Percentiles rank a stretch among this genome's conserved stretches.
These are phyloP conservation scores for Dermatemys mawii DNA, from an alignment of 2,113 vertebrate species.

Conservation along the genomic window DNA sequence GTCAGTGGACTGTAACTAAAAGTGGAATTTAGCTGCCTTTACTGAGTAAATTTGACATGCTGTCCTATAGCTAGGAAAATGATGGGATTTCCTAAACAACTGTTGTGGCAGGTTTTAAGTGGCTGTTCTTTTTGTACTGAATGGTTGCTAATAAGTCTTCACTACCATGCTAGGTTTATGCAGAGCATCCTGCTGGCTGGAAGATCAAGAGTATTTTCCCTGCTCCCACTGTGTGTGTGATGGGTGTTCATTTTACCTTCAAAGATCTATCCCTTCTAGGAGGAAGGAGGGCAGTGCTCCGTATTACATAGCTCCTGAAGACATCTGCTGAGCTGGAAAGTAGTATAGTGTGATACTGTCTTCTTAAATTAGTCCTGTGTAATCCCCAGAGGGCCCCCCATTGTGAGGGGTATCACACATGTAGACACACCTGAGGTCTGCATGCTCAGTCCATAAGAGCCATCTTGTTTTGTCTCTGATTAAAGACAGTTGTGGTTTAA, in stretches of 20 bases:
- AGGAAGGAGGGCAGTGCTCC: background rate
- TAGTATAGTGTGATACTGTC: background rate
- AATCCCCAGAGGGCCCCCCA: background rate
- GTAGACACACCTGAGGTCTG: too few relatives aligned
- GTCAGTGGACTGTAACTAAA: background rate
- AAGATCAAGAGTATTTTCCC: background rate
- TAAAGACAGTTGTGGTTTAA: too few relatives aligned
- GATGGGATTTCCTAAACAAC: too few relatives aligned
- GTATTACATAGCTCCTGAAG: background rate
- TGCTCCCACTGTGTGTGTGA: background rate
- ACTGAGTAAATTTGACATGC: too few relatives aligned
- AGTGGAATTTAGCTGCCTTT: background rate
- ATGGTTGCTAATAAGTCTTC: too few relatives aligned
- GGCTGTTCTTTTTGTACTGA: too few relatives aligned
- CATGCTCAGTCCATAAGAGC: too few relatives aligned
- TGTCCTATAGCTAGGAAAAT: too few relatives aligned
- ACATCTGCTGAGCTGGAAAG: background rate
- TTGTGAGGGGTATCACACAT: background rate
- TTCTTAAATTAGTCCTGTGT: background rate
- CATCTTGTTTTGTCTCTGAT: too few relatives aligned
- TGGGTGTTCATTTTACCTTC: background rate
- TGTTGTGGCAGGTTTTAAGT: too few relatives aligned
- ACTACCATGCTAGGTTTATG: too few relatives aligned
- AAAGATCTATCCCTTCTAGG: fast-evolving
- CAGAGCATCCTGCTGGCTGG: background rate